Evolutionary conservation across 2,797 vertebrate genomes (phyloP), one percentile per base, ranked within the genome.

Genomic region (Muraenolepis orangiensis): DNA sequence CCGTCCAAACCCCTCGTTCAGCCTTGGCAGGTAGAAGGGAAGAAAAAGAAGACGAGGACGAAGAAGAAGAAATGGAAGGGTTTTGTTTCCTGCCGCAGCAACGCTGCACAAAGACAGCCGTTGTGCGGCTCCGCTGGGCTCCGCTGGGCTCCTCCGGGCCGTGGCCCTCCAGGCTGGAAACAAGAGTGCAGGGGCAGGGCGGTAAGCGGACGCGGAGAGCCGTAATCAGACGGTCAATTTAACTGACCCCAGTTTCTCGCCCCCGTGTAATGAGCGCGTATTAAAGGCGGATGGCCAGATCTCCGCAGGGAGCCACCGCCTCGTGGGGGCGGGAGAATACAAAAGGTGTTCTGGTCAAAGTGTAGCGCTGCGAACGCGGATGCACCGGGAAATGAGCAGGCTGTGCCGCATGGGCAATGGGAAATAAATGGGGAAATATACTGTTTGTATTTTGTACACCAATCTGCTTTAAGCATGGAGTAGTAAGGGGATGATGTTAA

Each of bases 241-340:
- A 89, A 89, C 76, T 84, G 88, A 90, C 89, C 88, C 85, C 87
- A 85, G 83, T 91, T 83, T 90, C 90, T 93, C 89, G 86, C 88
- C 85, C 83, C 80, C 85, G 86, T 89, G 92, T 93, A 91, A 92
- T 94, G 91, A 91, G 81, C 90, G 90, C 88, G 87, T 81, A 78
- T 82, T 85, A 89, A 85, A 82, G 70, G 72, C 70, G 83, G 79
- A 79, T 79, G 73, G 78, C 78, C 30, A 74, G 78, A 73, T 84
- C 81, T 83, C 76, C 23, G 74, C 57, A 72, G 72, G 72, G 51
- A 42, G 66, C 38, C 31, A 66, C 26, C 32, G 32, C 28, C 16
- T 32, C 16, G 29, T 28, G 42, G 32, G 34, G n/a, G n/a, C n/a
- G n/a, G n/a, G 74, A 64, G 42, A 30, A 68, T 68, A 29, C 71